phyloP scores from a whole-genome alignment of 1,140 invertebrate genomes.

The Centruroides sculpturatus region DNA sequence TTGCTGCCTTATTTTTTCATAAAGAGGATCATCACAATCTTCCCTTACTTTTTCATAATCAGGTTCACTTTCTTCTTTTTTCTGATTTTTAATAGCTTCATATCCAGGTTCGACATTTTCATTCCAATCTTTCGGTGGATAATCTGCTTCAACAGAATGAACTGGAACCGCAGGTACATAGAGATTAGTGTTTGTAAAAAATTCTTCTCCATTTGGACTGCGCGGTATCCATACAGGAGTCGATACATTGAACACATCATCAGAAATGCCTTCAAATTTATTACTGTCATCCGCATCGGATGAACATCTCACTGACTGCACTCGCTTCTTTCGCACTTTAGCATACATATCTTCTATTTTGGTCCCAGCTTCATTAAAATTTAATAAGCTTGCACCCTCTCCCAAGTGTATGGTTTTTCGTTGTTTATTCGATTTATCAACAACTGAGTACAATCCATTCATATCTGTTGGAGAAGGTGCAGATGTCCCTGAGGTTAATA shows the following conservation, averaged over 20 bases:
- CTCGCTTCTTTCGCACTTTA: constrained; percentile 41
- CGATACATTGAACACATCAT: background rate
- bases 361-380: constrained; percentile 4
- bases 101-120: background rate
- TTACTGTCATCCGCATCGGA: constrained; percentile 5
- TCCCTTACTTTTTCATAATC: constrained; percentile 11
- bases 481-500: background rate
- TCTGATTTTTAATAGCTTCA: background rate
- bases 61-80: background rate
- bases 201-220: too few relatives aligned
- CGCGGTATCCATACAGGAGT: too few relatives aligned
- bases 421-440: constrained; percentile 11
- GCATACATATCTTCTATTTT: constrained; percentile 75
- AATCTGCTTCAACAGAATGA: too few relatives aligned
- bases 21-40: too few relatives aligned
- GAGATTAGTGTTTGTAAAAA: too few relatives aligned
- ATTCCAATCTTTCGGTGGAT: too few relatives aligned
- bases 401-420: constrained; percentile 15
- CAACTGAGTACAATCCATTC: constrained; percentile 10
- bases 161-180: too few relatives aligned
- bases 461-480: constrained; percentile 3
- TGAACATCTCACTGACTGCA: constrained; percentile 3
- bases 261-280: constrained; percentile 1
- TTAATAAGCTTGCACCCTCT: constrained; percentile 10
- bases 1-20: too few relatives aligned